A percentile compares a stretch with the other conserved stretches of the same genome.
Evolutionary conservation across 2,797 vertebrate genomes (phyloP).

Genomic region (Staurois parvus): DNA sequence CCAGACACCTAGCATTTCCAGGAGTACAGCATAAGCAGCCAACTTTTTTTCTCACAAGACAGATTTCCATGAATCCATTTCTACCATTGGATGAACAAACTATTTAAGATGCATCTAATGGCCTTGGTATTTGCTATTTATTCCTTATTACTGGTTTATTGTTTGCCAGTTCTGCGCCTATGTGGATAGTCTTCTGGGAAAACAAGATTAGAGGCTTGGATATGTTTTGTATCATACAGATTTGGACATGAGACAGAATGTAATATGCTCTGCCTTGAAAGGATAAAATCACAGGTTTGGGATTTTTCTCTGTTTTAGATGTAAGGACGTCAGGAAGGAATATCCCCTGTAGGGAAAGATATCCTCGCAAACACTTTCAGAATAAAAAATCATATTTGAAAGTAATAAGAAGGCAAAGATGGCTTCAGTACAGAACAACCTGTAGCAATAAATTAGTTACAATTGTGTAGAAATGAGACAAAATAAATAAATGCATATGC

Average conservation of each 20-base stretch:
- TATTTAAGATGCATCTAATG: neutral
- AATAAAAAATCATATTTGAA: constrained; percentile 45
- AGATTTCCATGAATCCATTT: too few species aligned
- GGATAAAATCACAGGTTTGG: constrained; percentile 50
- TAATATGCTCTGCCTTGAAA: constrained; percentile 44
- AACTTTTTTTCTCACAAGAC: too few species aligned
- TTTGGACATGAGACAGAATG: constrained; percentile 48
- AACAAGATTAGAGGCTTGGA: constrained; percentile 45
- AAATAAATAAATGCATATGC: constrained; percentile 19
- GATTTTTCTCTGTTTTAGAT: constrained; percentile 48
- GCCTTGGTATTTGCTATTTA: constrained; percentile 4
- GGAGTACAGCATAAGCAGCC: too few species aligned
- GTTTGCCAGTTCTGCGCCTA: neutral
- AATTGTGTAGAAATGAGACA: neutral
- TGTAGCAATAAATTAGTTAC: constrained; percentile 42
- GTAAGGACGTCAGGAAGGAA: constrained; percentile 33
- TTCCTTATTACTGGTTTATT: constrained; percentile 2
- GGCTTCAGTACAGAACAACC: constrained; percentile 16
- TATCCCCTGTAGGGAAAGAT: constrained; percentile 48
- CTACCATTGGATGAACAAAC: neutral
- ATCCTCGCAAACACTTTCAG: constrained; percentile 42
- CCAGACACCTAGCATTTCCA: too few species aligned
- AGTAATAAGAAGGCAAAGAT: constrained; percentile 31
- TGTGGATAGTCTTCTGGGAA: constrained; percentile 5
- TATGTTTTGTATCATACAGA: constrained; percentile 36